A percentile compares a stretch with the other conserved stretches of the same genome.
These are phyloP conservation scores for Callinectes sapidus DNA, from an alignment of 2,888 invertebrate species.

Conservation along the genomic window DNA sequence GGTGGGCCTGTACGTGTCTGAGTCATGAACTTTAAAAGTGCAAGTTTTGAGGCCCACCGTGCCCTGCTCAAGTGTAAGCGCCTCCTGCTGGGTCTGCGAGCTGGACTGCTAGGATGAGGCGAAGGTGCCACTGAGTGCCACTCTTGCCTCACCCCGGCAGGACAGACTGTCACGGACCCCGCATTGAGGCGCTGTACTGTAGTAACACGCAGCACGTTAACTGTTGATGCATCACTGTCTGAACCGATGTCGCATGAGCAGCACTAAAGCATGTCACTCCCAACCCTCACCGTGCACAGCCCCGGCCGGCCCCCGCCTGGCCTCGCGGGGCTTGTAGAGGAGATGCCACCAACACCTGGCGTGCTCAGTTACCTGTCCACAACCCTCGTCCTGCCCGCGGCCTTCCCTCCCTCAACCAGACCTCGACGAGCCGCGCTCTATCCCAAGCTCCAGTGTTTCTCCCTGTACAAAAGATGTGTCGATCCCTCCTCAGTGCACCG, in stretches of 20 bases:
- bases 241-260: slow-evolving; percentile 55
- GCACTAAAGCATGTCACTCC: slow-evolving; percentile 56
- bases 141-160: not conserved
- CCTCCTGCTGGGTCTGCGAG: not conserved
- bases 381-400: slow-evolving; percentile 52
- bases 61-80: not conserved
- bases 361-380: slow-evolving; percentile 53
- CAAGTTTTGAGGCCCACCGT: slow-evolving; percentile 20
- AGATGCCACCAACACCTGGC: slow-evolving; percentile 37
- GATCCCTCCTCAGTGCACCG: slow-evolving; percentile 2
- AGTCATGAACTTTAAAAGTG: not conserved
- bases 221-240: not conserved
- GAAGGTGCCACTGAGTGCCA: not conserved
- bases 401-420: slow-evolving; percentile 45
- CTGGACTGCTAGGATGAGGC: not conserved
- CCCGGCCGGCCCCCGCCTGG: not conserved
- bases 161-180: not conserved
- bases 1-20: slow-evolving; percentile 62
- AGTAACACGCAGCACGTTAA: slow-evolving; percentile 51
- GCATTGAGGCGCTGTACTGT: not conserved
- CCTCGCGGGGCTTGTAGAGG: slow-evolving; percentile 10
- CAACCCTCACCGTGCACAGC: slow-evolving; percentile 51
- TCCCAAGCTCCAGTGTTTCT: slow-evolving; percentile 35
- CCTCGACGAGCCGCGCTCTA: slow-evolving; percentile 40
- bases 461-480: slow-evolving; percentile 13